These are phyloP conservation scores for Sus cebifrons DNA, from an alignment of 2,797 vertebrate species.

Conservation along the genomic window DNA sequence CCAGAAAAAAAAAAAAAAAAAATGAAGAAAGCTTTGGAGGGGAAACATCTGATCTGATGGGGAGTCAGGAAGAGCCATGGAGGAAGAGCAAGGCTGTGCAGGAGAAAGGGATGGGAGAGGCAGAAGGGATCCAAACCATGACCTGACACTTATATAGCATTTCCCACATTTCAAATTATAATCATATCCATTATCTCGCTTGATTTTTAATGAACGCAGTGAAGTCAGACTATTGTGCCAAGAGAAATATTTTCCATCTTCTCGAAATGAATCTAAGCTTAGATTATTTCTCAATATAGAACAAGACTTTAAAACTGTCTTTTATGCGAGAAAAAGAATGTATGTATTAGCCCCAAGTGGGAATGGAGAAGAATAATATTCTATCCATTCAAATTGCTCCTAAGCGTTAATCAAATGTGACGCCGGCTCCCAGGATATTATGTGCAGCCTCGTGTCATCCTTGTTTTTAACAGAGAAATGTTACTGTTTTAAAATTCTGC, in stretches of 20 bases:
- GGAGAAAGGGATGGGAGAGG: background rate
- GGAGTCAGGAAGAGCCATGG: background rate
- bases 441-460: conserved; percentile 39
- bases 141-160: conserved; percentile 5
- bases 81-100: background rate
- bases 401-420: conserved; percentile 76
- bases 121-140: background rate
- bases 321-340: conserved; percentile 69
- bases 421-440: conserved; percentile 60
- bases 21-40: conserved; percentile 41
- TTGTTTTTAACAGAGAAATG: conserved; percentile 67
- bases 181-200: background rate
- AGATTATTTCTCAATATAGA: conserved; percentile 54
- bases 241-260: conserved; percentile 68
- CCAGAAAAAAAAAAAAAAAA: conserved; percentile 5
- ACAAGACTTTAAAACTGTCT: conserved; percentile 64
- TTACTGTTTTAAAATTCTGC: conserved; percentile 74
- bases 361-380: conserved; percentile 74
- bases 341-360: conserved; percentile 64
- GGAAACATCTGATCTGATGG: background rate
- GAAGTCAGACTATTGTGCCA: conserved; percentile 44
- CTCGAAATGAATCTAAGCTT: conserved; percentile 62
- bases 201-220: conserved; percentile 57
- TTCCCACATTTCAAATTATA: conserved; percentile 65
- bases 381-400: conserved; percentile 68